A percentile compares a stretch with the other conserved stretches of the same genome.
phyloP scores from a whole-genome alignment of 2,888 invertebrate species.

The Gastracanthus pulcherrimus region DNA sequence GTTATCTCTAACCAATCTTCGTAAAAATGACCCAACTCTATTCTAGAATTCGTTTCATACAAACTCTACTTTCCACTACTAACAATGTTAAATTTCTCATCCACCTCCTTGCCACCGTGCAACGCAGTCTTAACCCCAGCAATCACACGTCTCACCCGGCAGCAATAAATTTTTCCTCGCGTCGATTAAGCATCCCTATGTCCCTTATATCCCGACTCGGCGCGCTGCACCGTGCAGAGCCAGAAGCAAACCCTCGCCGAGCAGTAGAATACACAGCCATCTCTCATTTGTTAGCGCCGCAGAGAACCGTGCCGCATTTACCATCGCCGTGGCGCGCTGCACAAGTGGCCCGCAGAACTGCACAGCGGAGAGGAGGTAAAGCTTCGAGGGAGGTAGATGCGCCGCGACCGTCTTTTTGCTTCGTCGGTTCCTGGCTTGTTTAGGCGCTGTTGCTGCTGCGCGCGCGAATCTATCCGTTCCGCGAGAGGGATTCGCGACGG shows the following conservation, averaged over 20 bases:
- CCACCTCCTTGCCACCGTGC: too few relatives aligned
- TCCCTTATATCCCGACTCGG: slow-evolving; percentile 14
- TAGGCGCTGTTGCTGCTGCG: neutral
- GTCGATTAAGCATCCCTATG: slow-evolving; percentile 28
- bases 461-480: neutral
- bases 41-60: too few relatives aligned
- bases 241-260: neutral
- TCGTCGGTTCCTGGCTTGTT: neutral
- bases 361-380: neutral
- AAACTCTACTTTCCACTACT: too few relatives aligned
- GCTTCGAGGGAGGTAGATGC: too few relatives aligned
- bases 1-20: too few relatives aligned
- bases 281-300: slow-evolving; percentile 67
- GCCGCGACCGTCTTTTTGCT: neutral
- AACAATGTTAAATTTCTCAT: too few relatives aligned
- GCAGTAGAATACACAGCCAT: slow-evolving; percentile 26
- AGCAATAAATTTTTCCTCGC: slow-evolving; percentile 20
- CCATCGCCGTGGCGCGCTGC: slow-evolving; percentile 7
- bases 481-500: neutral
- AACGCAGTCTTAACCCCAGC: neutral
- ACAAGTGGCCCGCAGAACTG: slow-evolving; percentile 12
- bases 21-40: too few relatives aligned
- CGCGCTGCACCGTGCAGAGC: neutral
- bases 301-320: slow-evolving; percentile 35
- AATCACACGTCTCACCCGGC: neutral